Conservation (phyloP, 2,797 vertebrate genomes). For the Malacoraja senta region DNA sequence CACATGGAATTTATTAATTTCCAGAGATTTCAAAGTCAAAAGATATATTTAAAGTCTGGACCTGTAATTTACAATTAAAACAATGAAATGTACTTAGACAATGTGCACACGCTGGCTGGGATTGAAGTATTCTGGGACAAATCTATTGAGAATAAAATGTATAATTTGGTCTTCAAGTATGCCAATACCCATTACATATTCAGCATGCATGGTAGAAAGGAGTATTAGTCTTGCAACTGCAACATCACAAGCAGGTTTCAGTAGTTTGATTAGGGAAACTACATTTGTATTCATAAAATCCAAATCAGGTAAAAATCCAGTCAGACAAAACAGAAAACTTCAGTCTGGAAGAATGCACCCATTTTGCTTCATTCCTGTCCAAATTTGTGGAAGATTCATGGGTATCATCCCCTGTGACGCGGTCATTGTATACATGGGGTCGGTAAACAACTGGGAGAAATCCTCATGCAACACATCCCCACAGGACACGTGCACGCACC, state of each 20-base stretch:
- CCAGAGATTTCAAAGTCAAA: constrained; percentile 10
- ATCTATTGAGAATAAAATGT: not conserved
- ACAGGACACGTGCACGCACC: no score
- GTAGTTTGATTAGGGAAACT: not conserved
- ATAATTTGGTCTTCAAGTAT: not conserved
- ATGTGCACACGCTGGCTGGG: not conserved
- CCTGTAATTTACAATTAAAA: not conserved
- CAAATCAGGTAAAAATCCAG: not conserved
- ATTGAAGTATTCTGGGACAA: not conserved
- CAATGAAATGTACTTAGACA: not conserved
- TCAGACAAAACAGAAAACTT: not conserved
- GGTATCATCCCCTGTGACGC: not conserved
- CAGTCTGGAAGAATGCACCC: not conserved
- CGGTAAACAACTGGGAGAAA: not conserved
- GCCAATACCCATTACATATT: not conserved
- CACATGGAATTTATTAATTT: not conserved
- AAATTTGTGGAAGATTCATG: not conserved
- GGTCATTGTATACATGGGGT: not conserved
- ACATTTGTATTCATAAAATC: not conserved
- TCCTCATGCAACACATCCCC: no score
- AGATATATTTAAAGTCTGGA: not conserved
- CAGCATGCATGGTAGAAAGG: not conserved
- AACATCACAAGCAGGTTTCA: not conserved
- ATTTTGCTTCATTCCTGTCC: not conserved
- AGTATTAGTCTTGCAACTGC: not conserved